Evolutionary conservation across 1,140 invertebrate species (phyloP), one percentile per base, ranked within the genome.

Genomic region (Hycleus phaleratus): DNA sequence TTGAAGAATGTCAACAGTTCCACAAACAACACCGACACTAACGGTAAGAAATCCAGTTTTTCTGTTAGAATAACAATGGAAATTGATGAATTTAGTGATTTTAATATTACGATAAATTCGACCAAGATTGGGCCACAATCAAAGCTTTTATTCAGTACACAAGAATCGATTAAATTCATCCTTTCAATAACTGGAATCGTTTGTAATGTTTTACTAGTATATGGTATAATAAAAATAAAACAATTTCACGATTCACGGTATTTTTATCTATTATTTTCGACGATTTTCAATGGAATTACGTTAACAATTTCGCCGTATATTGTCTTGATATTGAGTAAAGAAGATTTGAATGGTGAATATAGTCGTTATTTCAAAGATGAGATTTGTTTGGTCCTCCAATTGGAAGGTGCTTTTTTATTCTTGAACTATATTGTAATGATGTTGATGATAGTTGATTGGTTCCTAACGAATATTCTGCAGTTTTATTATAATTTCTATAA

Each of bases 371-470:
- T 32, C 25, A 44, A 44, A 24, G 50, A 44, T 10, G 12, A 32
- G 25, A 51, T 51, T 25, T 53, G 50, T 26, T 53, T 42, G 50
- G 12, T 45, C 9, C 38, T 44, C 9, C 50, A 53, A 53, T 2
- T 18, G 3, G 40, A 53, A 45, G 43, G 39, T 3, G 42, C 50
- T 8, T 6, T 45, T 2, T 26, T 9, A 0, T 18, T 53, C n/a
- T 9, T 53, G 8, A 26, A 45, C 26, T 26, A 26, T 26, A 45
- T 45, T 6, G 12, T 32, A 9, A 26, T 53, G 9, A 25, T 44
- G 43, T 32, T 53, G 4, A 25, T 53, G 24, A 44, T 26, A n/a
- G 4, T 53, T 25, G 50, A 53, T 44, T 53, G 50, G 50, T 45
- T 45, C 4, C 38, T 53, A 6, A 44, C 7, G 11, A 51, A 51